phyloP scores from a whole-genome alignment of 2,113 vertebrate species.

The Odontophorus gujanensis region DNA sequence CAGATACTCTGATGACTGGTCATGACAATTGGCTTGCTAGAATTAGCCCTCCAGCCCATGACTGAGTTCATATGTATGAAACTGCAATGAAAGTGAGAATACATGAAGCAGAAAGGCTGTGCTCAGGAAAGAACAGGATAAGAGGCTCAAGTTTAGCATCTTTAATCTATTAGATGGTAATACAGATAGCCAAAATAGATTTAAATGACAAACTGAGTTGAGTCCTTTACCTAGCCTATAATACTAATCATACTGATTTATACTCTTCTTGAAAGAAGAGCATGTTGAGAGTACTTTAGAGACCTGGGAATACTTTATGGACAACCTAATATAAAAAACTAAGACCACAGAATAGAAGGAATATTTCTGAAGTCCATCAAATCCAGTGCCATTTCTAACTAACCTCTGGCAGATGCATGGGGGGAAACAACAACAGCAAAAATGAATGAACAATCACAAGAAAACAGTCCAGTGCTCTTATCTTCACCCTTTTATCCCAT shows the following conservation, averaged over 20 bases:
- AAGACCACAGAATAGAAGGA: not conserved
- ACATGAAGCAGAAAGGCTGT: not conserved
- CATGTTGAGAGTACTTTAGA: constrained; percentile 10
- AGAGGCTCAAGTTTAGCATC: constrained; percentile 35
- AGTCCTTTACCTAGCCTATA: not conserved
- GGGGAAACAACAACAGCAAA: not conserved
- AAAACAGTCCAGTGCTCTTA: not conserved
- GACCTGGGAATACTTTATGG: not conserved
- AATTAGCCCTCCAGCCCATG: not conserved
- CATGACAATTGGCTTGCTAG: not conserved
- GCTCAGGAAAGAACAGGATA: constrained; percentile 1
- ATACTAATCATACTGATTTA: not conserved
- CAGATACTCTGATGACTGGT: not conserved
- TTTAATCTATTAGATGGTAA: constrained; percentile 68
- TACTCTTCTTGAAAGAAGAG: constrained; percentile 4
- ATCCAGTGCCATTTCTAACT: not conserved
- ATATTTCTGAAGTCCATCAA: not conserved
- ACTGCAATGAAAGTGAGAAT: too few species aligned
- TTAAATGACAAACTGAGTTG: constrained; percentile 26
- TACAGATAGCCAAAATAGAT: constrained; percentile 52
- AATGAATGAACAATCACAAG: not conserved
- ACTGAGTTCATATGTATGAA: not conserved
- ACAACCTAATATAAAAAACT: not conserved
- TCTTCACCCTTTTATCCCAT: not conserved
- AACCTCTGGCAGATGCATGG: not conserved